phyloP scores from a whole-genome alignment of 1,140 invertebrate genomes.

The Sweltsa coloradensis region DNA sequence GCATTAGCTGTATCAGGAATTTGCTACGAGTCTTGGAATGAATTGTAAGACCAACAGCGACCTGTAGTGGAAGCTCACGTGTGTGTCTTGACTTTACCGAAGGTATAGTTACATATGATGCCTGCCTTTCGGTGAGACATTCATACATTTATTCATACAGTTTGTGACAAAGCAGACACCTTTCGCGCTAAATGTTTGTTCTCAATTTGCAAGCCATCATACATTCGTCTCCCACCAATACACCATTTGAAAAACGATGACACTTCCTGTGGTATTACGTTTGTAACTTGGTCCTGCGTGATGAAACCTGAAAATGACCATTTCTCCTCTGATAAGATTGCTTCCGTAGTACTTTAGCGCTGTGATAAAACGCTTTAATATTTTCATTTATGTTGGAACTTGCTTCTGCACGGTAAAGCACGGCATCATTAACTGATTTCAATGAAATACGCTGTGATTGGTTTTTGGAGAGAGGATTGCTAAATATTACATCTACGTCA shows the following conservation, averaged over 20 bases:
- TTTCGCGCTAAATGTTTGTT: constrained; percentile 5
- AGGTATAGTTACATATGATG: not conserved
- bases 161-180: constrained; percentile 4
- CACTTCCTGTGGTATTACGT: constrained; percentile 2
- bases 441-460: constrained; percentile 7
- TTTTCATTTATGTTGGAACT: not conserved
- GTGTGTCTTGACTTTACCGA: constrained; percentile 1
- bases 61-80: constrained; percentile 8
- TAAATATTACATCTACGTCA: constrained; percentile 1
- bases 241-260: constrained; percentile 6
- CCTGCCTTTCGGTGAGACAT: constrained; percentile 1
- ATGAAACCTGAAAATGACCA: constrained; percentile 3
- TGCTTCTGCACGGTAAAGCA: constrained; percentile 1
- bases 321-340: constrained; percentile 1
- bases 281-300: not conserved
- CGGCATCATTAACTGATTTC: constrained; percentile 3
- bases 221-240: constrained; percentile 6
- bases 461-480: not conserved
- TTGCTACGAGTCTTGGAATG: constrained; percentile 10
- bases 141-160: constrained; percentile 3
- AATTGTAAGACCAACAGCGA: constrained; percentile 11
- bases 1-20: constrained; percentile 3
- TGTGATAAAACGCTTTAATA: constrained; percentile 1
- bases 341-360: not conserved
- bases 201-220: constrained; percentile 1